Conservation (phyloP, 92 coral and sea anemone genomes). For the Palythoa caribaeorum region DNA sequence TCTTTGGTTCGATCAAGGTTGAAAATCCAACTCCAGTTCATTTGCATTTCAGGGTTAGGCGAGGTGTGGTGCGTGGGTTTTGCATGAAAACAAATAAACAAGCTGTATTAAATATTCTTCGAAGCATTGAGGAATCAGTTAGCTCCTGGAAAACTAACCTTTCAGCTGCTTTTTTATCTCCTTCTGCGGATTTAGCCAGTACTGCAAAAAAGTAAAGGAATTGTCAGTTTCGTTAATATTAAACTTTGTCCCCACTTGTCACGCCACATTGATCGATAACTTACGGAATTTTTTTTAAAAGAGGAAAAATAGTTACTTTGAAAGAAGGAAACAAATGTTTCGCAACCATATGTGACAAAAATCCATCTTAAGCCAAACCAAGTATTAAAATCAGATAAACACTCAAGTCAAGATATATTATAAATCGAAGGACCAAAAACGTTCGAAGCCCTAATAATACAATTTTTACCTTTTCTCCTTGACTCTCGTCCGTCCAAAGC, state of each 20-base stretch:
- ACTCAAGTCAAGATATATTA: not conserved
- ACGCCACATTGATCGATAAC: conserved; percentile 10
- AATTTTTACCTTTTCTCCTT: conserved; percentile 84
- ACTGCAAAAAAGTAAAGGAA: conserved; percentile 61
- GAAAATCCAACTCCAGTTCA: not conserved
- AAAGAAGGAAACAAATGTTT: not conserved
- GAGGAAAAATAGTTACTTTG: not conserved
- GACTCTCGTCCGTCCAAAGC: conserved; percentile 76
- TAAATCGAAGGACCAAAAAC: not conserved
- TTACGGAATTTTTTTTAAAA: not conserved
- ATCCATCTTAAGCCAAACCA: not conserved
- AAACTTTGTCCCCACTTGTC: conserved; percentile 12
- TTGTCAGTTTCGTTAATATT: conserved; percentile 28
- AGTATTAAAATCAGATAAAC: not conserved
- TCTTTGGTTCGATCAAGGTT: not conserved
- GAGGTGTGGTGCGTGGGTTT: conserved; percentile 4
- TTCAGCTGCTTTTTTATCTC: conserved; percentile 90
- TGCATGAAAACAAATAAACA: conserved; percentile 34
- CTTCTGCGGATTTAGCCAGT: conserved; percentile 95
- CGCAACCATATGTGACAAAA: not conserved
- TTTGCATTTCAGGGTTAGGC: not conserved
- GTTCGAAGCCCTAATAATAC: not conserved
- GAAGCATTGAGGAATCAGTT: not conserved
- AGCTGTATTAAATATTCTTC: not conserved
- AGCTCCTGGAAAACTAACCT: conserved; percentile 62